Conservation (phyloP, 2,888 invertebrate genomes). For the Noctua janthina region DNA sequence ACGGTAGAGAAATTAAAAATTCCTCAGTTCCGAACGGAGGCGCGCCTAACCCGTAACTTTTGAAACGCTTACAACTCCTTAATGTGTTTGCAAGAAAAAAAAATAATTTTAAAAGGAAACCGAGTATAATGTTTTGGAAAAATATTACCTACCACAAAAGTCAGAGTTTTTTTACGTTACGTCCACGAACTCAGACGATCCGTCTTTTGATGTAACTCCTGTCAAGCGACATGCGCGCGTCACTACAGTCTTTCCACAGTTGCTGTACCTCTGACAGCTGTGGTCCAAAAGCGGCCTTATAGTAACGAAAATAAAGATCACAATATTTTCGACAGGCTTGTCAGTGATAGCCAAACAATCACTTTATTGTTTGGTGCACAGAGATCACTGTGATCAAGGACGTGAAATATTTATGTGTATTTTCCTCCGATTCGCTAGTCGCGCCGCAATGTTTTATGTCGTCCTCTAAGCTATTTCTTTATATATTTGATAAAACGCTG, state of each 20-base stretch:
- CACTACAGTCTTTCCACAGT: not conserved
- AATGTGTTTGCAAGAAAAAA: conserved; percentile 51
- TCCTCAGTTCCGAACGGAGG: conserved; percentile 35
- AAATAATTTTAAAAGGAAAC: conserved; percentile 33
- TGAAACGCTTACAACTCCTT: conserved; percentile 52
- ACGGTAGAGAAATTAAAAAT: conserved; percentile 60
- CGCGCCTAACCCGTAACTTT: conserved; percentile 52
- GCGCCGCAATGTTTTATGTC: not conserved
- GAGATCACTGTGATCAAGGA: too few species aligned
- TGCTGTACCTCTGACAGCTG: not conserved
- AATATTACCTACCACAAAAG: conserved; percentile 26
- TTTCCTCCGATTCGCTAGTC: not conserved
- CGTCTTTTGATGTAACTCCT: not conserved
- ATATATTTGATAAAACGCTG: too few species aligned
- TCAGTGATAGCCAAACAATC: too few species aligned
- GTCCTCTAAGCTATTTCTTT: not conserved
- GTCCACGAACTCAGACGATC: not conserved
- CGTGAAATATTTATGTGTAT: not conserved
- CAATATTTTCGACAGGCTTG: too few species aligned
- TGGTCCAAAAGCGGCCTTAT: not conserved
- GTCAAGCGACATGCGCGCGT: not conserved
- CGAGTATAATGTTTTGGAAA: conserved; percentile 34
- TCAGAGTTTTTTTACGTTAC: not conserved
- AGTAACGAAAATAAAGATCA: too few species aligned
- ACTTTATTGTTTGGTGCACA: too few species aligned